Evolutionary conservation across 64 coral and sea anemone genomes (phyloP), one percentile per base, ranked within the genome.

Genomic region (Stichodactyla mertensii): DNA sequence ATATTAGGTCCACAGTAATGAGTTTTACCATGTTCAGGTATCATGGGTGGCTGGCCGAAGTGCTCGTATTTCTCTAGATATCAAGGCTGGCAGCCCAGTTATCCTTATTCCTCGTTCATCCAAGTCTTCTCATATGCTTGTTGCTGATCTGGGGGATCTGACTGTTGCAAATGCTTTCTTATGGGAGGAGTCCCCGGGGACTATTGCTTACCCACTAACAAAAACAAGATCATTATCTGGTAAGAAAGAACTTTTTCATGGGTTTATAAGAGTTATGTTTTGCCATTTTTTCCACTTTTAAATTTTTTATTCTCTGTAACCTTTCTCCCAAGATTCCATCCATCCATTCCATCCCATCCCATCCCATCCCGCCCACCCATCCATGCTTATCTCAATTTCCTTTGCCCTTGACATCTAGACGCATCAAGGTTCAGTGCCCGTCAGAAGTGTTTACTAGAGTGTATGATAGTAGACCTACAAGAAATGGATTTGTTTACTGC

Each of bases 401-500:
- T 64, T 19, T 80, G 77, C 28, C 51, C n/a, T 14, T 55, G 0
- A 19, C 18, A 0, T 84, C 15, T 58, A 84, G 82, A 84, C 55
- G 20, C 27, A 6, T 57, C 53, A 5, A 84, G 55, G 7, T 20
- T 52, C 54, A 84, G 55, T 13, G 5, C 45, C 22, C 84, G 55
- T 2, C 71, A 91, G 51, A 80, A 36, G 36, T 91, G 89, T 28
- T 78, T 98, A 57, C 62, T 98, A 14, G 96, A 98, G 71, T 89
- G 93, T 52, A 98, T 98, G 96, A 61, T 85, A 64, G 84, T 98
- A n/a, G 96, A 98, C 62, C 82, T 98, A 15, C 85, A 92, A 10
- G 96, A 98, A 15, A 98, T 98, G 89, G 96, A 98, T 78, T 80
- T 98, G 12, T 98, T 98, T 78, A 93, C 96, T 74, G 96, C 96